Percentiles rank a stretch among this genome's conserved stretches.
Evolutionary conservation across 2,888 invertebrate species (phyloP).

Genomic region (Meliscaeva auricollis): DNA sequence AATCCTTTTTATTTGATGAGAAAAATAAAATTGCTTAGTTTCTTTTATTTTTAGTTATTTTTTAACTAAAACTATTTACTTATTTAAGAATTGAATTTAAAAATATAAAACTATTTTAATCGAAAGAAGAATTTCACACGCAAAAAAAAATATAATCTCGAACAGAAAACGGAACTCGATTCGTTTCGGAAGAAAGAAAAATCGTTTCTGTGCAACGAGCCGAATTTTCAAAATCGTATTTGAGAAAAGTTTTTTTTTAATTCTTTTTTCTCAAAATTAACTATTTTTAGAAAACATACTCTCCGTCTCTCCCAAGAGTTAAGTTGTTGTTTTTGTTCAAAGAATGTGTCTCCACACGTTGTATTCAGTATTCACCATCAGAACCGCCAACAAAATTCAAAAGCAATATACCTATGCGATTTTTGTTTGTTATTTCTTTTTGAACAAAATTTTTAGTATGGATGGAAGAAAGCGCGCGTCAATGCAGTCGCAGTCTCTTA

Average conservation of each 20-base stretch:
- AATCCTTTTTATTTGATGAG: constrained; percentile 57
- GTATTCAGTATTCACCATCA: not conserved
- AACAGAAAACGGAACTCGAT: constrained; percentile 68
- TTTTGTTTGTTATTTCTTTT: constrained; percentile 28
- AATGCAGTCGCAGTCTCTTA: constrained; percentile 7
- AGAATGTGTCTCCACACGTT: constrained; percentile 34
- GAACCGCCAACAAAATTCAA: constrained; percentile 8
- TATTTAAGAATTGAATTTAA: constrained; percentile 32
- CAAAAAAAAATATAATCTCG: constrained; percentile 16
- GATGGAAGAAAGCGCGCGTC: constrained; percentile 36
- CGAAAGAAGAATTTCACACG: constrained; percentile 13
- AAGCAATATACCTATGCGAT: not conserved
- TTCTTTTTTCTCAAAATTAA: constrained; percentile 10
- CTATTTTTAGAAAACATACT: constrained; percentile 68
- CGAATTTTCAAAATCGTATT: constrained; percentile 47
- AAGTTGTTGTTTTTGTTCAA: constrained; percentile 14
- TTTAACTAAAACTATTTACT: constrained; percentile 13
- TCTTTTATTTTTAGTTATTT: not conserved
- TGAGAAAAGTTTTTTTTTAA: constrained; percentile 33
- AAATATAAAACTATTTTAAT: constrained; percentile 32
- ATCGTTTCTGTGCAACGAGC: constrained; percentile 62
- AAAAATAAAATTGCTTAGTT: constrained; percentile 33
- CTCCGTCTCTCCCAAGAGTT: constrained; percentile 18
- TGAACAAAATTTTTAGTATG: constrained; percentile 31
- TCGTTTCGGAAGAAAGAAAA: constrained; percentile 72